Conservation (phyloP, 30 jellyfish, hydroid and myxozoan genomes). For the Euphysa ruthae region DNA sequence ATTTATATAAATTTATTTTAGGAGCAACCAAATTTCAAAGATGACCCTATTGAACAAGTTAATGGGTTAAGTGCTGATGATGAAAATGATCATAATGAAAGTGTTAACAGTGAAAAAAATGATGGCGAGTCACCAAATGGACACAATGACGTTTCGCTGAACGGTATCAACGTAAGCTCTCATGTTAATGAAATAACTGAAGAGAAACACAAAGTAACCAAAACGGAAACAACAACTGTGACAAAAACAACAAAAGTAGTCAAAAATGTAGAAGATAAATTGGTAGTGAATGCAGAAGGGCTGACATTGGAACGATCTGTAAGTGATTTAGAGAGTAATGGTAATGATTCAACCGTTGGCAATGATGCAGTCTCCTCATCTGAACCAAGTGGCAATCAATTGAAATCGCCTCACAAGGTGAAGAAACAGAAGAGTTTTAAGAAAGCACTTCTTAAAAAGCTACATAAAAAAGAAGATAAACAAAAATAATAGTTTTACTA, state of each 20-base stretch:
- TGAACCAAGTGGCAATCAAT: background rate
- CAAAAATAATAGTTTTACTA: background rate
- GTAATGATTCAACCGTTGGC: background rate
- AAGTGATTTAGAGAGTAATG: background rate
- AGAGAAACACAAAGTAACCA: constrained; percentile 47
- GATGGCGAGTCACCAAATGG: too few species aligned
- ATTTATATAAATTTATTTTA: background rate
- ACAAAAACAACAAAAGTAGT: constrained; percentile 49
- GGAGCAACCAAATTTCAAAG: background rate
- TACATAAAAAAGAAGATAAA: constrained; percentile 44
- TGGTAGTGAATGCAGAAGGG: background rate
- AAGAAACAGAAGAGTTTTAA: constrained; percentile 84
- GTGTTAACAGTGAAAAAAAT: background rate
- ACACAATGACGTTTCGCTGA: too few species aligned
- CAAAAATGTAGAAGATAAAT: constrained; percentile 32
- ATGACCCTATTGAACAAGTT: background rate
- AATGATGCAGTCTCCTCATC: constrained; percentile 1
- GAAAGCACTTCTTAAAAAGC: constrained; percentile 65
- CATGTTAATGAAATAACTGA: constrained; percentile 17
- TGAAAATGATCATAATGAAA: background rate
- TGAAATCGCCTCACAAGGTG: constrained; percentile 60
- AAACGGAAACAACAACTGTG: constrained; percentile 41
- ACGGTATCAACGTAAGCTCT: too few species aligned
- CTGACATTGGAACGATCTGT: background rate
- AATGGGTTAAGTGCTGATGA: background rate